phyloP scores from a whole-genome alignment of 1,140 invertebrate genomes.

The Harpegnathos saltator region DNA sequence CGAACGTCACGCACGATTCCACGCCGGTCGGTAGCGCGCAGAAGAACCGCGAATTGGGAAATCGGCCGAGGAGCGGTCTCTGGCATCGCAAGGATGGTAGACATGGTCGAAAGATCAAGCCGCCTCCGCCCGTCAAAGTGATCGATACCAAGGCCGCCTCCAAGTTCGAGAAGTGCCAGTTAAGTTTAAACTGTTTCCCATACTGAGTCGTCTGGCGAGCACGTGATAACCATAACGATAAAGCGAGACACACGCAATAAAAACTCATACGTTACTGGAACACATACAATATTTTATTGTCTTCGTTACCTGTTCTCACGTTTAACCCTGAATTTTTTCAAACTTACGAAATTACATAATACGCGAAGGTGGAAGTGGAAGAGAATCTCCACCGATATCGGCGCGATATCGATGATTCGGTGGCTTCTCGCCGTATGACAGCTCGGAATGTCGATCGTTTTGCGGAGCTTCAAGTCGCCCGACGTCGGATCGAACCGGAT shows the following conservation, averaged over 20 bases:
- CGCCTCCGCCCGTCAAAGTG: slow-evolving; percentile 86
- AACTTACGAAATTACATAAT: background rate
- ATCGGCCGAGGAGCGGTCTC: slow-evolving; percentile 95
- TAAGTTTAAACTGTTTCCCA: accelerated
- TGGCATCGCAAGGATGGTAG: slow-evolving; percentile 97
- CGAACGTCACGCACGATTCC: slow-evolving; percentile 91
- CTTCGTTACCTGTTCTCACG: slow-evolving; percentile 25
- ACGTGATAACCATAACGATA: background rate
- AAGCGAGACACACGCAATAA: slow-evolving; percentile 20
- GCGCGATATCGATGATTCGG: too few relatives aligned
- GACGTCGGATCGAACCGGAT: background rate
- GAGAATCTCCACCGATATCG: too few relatives aligned
- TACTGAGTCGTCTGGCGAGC: too few relatives aligned
- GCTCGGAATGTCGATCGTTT: background rate
- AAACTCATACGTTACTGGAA: background rate
- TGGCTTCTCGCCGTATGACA: too few relatives aligned
- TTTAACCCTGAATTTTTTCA: background rate
- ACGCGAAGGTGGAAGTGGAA: background rate
- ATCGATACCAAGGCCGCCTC: accelerated
- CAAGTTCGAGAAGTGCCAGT: too few relatives aligned
- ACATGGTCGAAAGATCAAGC: slow-evolving; percentile 94
- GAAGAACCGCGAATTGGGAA: slow-evolving; percentile 93
- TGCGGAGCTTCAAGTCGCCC: background rate
- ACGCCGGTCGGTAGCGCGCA: slow-evolving; percentile 94
- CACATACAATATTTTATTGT: slow-evolving; percentile 59